Evolutionary conservation across 2,113 vertebrate genomes (phyloP), one percentile per base, ranked within the genome.

Genomic region (Galemys pyrenaicus): DNA sequence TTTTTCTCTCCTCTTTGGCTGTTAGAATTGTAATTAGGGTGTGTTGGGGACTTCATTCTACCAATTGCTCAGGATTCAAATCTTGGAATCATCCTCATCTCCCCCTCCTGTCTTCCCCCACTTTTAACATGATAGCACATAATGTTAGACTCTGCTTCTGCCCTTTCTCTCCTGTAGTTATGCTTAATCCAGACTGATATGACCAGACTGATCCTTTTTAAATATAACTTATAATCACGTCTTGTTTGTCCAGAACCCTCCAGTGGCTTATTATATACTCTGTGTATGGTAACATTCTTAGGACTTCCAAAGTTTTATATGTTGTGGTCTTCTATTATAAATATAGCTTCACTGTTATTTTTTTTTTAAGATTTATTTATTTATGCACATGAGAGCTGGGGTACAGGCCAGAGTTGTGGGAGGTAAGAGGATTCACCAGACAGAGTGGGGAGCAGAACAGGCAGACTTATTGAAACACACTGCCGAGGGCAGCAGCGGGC

Each of bases 31-130:
- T 28, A 70, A 15, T 58, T 68, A 10, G 46, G 13, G 9, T 60
- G 19, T n/a, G 17, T 74, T 73, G 24, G 22, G 24, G 11, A 60
- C 24, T 49, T 87, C 2, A 28, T 67, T 88, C 10, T 94, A 80
- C 39, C 6, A 54, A 24, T 41, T 87, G 30, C 51, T 91, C 15
- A 51, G 60, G 13, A 35, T 37, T 91, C 9, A 65, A 10, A 37
- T 86, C 65, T 88, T 96, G 30, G 35, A 46, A 24, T 94, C 22
- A 41, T 91, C 65, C 39, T 60, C 3, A 56, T 88, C 26, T 89
- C 65, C 75, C 65, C 12, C 19, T 65, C 75, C 41, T 78, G 0
- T 84, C 10, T 24, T 4, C 20, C 19, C 51, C 20, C 11, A 51
- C 26, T 37, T 62, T 78, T 85, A 88, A 51, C 74, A 35, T 62